These are phyloP conservation scores for Telenomus remus DNA, from an alignment of 1,140 invertebrate species.

Conservation along the genomic window DNA sequence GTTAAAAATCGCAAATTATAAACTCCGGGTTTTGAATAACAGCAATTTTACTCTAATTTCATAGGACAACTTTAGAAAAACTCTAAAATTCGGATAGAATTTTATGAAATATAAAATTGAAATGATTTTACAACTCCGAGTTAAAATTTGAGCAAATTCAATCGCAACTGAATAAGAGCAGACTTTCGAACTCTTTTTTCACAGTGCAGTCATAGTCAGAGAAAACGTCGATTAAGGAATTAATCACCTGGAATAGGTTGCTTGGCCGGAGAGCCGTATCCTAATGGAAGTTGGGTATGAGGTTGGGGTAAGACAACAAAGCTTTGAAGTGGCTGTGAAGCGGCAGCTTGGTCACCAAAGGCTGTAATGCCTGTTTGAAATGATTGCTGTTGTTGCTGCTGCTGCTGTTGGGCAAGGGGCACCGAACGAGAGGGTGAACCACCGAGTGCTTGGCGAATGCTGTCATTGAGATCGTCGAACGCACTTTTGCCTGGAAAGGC, in stretches of 20 bases:
- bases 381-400: slow-evolving; percentile 65
- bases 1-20: too few relatives aligned
- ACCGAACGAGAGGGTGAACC: slow-evolving; percentile 77
- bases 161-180: too few relatives aligned
- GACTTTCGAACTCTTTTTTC: too few relatives aligned
- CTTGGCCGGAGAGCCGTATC: slow-evolving; percentile 79
- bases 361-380: slow-evolving; percentile 61
- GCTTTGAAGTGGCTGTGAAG: slow-evolving; percentile 57
- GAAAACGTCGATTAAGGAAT: neutral
- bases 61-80: too few relatives aligned
- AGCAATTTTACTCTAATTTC: too few relatives aligned
- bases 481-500: slow-evolving; percentile 78
- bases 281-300: slow-evolving; percentile 69
- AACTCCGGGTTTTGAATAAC: too few relatives aligned
- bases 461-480: slow-evolving; percentile 83
- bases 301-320: slow-evolving; percentile 50
- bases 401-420: slow-evolving; percentile 65
- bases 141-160: too few relatives aligned
- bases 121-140: too few relatives aligned
- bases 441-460: slow-evolving; percentile 81
- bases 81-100: too few relatives aligned
- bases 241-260: slow-evolving; percentile 77
- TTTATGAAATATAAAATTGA: too few relatives aligned
- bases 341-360: slow-evolving; percentile 57
- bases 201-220: too few relatives aligned